Base-by-base conservation (phyloP, 2,797 vertebrate species). In the Karalla daura region DNA sequence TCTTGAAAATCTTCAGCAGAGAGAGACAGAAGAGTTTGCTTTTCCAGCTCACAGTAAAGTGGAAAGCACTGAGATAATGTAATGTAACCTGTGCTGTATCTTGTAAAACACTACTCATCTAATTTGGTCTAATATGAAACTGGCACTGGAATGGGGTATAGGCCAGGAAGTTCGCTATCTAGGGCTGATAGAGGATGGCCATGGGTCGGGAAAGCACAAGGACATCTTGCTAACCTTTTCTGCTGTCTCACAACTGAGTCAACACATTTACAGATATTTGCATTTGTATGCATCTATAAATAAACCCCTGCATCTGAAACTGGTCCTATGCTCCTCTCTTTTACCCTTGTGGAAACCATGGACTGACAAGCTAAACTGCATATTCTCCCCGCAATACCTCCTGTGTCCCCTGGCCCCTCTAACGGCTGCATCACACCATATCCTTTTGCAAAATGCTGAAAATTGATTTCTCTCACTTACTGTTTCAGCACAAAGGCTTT, bases 271-370 rank as follows among this genome's bases (percentile, higher is more conserved):
- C 25, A 46, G 56, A 66, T 72, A 70, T 88, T 84, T 81, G 55
- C 68, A 80, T 78, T 79, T 65, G 52, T 70, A 52, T 68, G 56
- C 53, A 80, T 83, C 74, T 81, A 85, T 74, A 80, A 89, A 88
- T 80, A 88, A n/a, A 17, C 23, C 68, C 24, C 14, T 67, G 45
- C 67, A 73, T 82, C 46, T 55, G 18, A 70, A 75, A 88, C 70
- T 84, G 70, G 60, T 71, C 49, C 47, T 52, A 24, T 56, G 30
- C 24, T 23, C 53, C 41, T 71, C 59, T 63, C 20, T 4, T 1
- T 47, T 63, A 17, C 71, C 33, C 33, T 33, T 23, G 17, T 35
- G 25, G 5, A 77, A 70, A 33, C 23, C 35, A 46, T 7, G 56
- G 58, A 44, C 51, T 55, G 15, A 30, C 33, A 46, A 66, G 6